Conservation (phyloP, 2,797 vertebrate species). For the Amblyopsis hoosieri region DNA sequence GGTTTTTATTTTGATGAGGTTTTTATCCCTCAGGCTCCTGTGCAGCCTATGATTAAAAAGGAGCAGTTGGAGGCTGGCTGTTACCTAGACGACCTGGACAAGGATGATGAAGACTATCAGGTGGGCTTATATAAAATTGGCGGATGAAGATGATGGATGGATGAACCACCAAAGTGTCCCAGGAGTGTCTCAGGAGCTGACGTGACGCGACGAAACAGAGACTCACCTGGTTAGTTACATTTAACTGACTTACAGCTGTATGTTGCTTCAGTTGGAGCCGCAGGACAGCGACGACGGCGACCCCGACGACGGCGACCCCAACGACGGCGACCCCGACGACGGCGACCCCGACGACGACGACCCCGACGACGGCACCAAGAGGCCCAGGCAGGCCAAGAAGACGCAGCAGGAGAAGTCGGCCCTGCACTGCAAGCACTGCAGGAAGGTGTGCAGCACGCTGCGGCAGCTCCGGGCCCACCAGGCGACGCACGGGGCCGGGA, state of each 20-base stretch:
- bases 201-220: too few relatives aligned
- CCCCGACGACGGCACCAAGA: constrained; percentile 9
- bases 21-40: constrained; percentile 42
- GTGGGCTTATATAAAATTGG: constrained; percentile 11
- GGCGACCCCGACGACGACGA: constrained; percentile 13
- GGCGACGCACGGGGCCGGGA: constrained; percentile 52
- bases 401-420: constrained; percentile 25
- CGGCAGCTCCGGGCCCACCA: constrained; percentile 70
- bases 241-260: too few relatives aligned
- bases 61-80: constrained; percentile 50
- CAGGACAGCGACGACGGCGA: too few relatives aligned
- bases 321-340: constrained; percentile 3
- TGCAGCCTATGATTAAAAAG: constrained; percentile 52
- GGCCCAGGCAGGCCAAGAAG: constrained; percentile 36
- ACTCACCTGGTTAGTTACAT: neutral
- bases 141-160: too few relatives aligned
- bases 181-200: too few relatives aligned
- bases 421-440: constrained; percentile 68
- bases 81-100: constrained; percentile 22
- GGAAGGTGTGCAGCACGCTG: constrained; percentile 64
- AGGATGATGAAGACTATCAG: constrained; percentile 49
- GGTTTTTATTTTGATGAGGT: too few relatives aligned
- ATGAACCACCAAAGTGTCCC: too few relatives aligned
- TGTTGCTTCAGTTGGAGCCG: too few relatives aligned
- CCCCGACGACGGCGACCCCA: constrained; percentile 19